A percentile compares a stretch with the other conserved stretches of the same genome.
These are phyloP conservation scores for Andricus grossulariae DNA, from an alignment of 1,140 invertebrate genomes.

Conservation along the genomic window DNA sequence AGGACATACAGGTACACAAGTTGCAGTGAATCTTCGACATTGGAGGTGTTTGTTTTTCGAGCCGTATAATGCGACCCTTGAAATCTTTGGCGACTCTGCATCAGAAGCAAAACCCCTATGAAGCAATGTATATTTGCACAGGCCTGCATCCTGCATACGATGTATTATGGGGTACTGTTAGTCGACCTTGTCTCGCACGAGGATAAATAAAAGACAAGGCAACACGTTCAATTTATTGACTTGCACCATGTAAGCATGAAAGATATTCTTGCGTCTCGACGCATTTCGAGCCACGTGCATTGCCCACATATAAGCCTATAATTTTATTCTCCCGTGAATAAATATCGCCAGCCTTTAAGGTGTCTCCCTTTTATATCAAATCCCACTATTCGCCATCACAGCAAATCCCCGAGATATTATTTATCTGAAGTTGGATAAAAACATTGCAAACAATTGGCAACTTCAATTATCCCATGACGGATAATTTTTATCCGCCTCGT, in stretches of 20 bases:
- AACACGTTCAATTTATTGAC: slow-evolving; percentile 61
- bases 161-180: slow-evolving; percentile 64
- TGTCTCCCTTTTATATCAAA: not conserved
- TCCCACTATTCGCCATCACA: too few species aligned
- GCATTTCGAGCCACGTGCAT: slow-evolving; percentile 3
- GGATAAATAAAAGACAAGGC: slow-evolving; percentile 58
- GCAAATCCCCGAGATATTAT: too few species aligned
- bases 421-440: too few species aligned
- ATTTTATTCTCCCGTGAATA: slow-evolving; percentile 48
- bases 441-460: too few species aligned
- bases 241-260: slow-evolving; percentile 44
- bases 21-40: not conserved
- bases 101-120: not conserved
- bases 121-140: slow-evolving; percentile 6
- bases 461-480: too few species aligned
- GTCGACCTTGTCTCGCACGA: slow-evolving; percentile 68
- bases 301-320: slow-evolving; percentile 28
- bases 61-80: slow-evolving; percentile 9
- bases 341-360: not conserved
- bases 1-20: not conserved
- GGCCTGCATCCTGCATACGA: slow-evolving; percentile 33
- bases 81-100: slow-evolving; percentile 34
- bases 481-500: too few species aligned
- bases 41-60: slow-evolving; percentile 37
- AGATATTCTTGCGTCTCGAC: not conserved